A percentile compares a stretch with the other conserved stretches of the same genome.
phyloP scores from a whole-genome alignment of 2,888 invertebrate genomes.

The Orthosia cruda region DNA sequence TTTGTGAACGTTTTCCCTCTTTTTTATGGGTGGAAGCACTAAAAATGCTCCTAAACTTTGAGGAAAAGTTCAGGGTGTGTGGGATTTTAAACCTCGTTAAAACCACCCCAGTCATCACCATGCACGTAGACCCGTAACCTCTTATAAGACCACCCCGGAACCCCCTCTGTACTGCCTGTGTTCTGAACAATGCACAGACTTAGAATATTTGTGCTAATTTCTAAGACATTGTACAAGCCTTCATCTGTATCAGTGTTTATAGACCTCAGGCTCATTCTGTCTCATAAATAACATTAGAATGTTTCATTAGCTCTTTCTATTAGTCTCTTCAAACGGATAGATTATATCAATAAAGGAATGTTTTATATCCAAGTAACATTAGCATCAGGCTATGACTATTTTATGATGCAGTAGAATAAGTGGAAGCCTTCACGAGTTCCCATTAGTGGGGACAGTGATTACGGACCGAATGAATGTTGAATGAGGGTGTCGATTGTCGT shows the following conservation, averaged over 20 bases:
- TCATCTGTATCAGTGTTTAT: conserved; percentile 21
- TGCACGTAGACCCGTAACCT: too few relatives aligned
- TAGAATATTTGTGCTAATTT: background rate
- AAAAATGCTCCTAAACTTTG: too few relatives aligned
- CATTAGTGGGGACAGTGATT: conserved; percentile 73
- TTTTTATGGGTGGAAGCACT: too few relatives aligned
- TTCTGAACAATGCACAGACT: conserved; percentile 3
- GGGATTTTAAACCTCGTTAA: too few relatives aligned
- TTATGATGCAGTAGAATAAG: conserved; percentile 61
- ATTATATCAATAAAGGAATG: conserved; percentile 32
- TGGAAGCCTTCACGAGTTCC: conserved; percentile 66
- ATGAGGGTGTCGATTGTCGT: conserved; percentile 59
- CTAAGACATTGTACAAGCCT: background rate
- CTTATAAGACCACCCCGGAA: too few relatives aligned
- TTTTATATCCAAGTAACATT: conserved; percentile 41
- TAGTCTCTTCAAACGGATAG: conserved; percentile 33
- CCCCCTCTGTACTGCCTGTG: too few relatives aligned
- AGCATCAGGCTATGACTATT: conserved; percentile 48
- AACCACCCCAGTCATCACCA: too few relatives aligned
- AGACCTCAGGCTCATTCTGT: background rate
- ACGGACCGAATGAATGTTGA: conserved; percentile 74
- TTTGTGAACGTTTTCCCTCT: too few relatives aligned
- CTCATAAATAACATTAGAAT: conserved; percentile 31
- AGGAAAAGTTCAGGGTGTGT: too few relatives aligned
- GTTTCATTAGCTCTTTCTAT: conserved; percentile 40